phyloP scores from a whole-genome alignment of 2,888 invertebrate genomes.

The Sarcophaga subvicina region DNA sequence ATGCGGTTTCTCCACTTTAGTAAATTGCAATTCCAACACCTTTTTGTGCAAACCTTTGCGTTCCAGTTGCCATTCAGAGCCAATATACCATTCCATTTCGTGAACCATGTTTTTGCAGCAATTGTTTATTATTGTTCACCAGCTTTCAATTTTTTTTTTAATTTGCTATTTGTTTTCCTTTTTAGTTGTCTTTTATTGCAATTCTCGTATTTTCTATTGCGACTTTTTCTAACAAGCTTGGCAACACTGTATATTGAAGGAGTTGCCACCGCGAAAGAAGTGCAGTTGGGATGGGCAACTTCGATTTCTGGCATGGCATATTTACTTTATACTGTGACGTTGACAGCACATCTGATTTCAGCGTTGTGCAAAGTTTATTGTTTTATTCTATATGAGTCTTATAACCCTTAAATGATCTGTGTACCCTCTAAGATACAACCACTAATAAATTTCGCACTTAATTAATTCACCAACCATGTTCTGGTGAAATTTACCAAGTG shows the following conservation, averaged over 20 bases:
- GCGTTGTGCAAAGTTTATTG: too few relatives aligned
- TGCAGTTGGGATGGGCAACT: background rate
- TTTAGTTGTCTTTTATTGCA: conserved; percentile 7
- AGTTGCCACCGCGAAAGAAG: background rate
- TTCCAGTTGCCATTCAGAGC: conserved; percentile 76
- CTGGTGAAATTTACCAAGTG: too few relatives aligned
- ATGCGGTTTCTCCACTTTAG: conserved; percentile 77
- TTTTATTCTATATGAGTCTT: too few relatives aligned
- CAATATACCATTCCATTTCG: conserved; percentile 79
- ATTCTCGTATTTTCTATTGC: conserved; percentile 7
- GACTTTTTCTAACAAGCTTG: background rate
- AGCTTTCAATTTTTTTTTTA: background rate
- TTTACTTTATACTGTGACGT: too few relatives aligned
- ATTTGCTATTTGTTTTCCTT: background rate
- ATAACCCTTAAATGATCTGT: too few relatives aligned
- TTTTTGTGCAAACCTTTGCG: conserved; percentile 78
- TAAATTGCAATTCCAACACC: conserved; percentile 74
- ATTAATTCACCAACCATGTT: too few relatives aligned
- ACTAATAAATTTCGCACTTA: too few relatives aligned
- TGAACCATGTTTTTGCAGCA: conserved; percentile 35
- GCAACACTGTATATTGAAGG: background rate
- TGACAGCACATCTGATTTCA: too few relatives aligned
- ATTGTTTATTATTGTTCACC: background rate
- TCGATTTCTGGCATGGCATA: background rate
- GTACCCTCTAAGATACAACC: too few relatives aligned